Evolutionary conservation across 2,113 vertebrate species (phyloP).

Genomic region (Pica pica): DNA sequence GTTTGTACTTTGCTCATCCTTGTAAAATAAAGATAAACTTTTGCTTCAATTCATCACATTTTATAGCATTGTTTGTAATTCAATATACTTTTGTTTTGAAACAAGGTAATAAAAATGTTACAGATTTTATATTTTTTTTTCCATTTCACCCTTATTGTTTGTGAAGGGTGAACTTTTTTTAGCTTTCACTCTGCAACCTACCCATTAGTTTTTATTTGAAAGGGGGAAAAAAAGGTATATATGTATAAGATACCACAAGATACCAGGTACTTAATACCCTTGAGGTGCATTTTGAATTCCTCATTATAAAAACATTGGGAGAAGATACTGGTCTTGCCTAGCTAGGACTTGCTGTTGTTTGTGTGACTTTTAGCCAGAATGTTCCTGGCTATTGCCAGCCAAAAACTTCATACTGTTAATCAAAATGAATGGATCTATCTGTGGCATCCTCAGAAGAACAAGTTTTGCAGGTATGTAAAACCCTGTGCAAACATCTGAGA

Average conservation of each 20-base stretch:
- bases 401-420: neutral
- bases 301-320: neutral
- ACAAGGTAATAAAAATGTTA: neutral
- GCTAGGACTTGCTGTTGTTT: neutral
- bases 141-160: neutral
- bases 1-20: neutral
- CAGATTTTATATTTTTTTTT: neutral
- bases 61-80: neutral
- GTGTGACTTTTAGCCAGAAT: neutral
- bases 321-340: neutral
- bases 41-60: neutral
- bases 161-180: neutral
- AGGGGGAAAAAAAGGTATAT: accelerated
- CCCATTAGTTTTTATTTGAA: neutral
- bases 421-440: conserved; percentile 24
- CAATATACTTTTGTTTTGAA: neutral
- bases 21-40: neutral
- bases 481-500: neutral
- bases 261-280: neutral
- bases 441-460: conserved; percentile 30
- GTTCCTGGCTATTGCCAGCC: neutral
- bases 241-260: neutral
- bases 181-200: neutral
- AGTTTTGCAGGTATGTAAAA: conserved; percentile 55
- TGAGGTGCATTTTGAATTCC: neutral